Evolutionary conservation across 2,113 vertebrate species (phyloP).

Genomic region (Egretta garzetta): DNA sequence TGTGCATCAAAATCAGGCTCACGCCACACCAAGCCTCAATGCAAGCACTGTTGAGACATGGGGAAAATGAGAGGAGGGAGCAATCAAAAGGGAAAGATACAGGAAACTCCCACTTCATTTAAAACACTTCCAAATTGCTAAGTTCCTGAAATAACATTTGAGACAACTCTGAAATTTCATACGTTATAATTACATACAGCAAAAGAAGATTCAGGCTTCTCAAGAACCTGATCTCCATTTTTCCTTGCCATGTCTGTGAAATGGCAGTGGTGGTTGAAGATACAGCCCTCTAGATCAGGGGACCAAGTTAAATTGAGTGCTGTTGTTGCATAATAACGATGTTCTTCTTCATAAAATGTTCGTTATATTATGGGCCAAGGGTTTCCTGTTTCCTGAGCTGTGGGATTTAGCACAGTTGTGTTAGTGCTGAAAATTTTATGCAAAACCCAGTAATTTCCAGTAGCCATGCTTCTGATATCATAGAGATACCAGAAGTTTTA

Average conservation of each 20-base stretch:
- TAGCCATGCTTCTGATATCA: background rate
- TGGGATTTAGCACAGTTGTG: background rate
- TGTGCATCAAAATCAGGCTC: slow-evolving; percentile 52
- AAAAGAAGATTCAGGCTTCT: background rate
- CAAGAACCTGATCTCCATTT: background rate
- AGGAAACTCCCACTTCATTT: slow-evolving; percentile 41
- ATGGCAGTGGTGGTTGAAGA: background rate
- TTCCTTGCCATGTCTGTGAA: background rate
- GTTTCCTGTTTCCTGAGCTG: background rate
- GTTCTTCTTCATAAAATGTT: background rate
- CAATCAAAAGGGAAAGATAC: slow-evolving; percentile 5
- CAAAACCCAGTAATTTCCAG: background rate
- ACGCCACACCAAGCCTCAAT: slow-evolving; percentile 14
- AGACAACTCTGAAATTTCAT: background rate
- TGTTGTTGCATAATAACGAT: background rate
- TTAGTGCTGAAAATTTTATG: background rate
- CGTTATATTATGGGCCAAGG: background rate
- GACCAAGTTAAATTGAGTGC: background rate
- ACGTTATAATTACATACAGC: background rate
- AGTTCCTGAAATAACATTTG: background rate
- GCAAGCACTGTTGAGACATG: slow-evolving; percentile 14
- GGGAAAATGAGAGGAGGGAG: slow-evolving; percentile 15
- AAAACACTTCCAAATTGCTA: background rate
- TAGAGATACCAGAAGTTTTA: background rate
- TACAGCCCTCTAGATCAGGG: background rate